Conservation (phyloP, 2,888 invertebrate genomes). For the Ophion ellenae region DNA sequence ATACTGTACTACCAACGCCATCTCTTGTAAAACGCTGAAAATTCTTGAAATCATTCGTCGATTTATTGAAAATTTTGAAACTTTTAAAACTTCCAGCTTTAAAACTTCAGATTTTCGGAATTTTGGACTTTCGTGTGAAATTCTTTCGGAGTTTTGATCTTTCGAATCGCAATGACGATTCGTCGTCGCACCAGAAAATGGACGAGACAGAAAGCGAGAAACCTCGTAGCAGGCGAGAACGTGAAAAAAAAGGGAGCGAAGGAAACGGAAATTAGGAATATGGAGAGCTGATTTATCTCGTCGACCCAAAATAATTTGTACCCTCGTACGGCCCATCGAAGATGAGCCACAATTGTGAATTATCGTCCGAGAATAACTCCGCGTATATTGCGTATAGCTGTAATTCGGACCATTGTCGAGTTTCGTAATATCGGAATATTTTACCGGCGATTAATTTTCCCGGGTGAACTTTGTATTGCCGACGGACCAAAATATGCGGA, state of each 20-base stretch:
- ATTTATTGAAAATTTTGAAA: no score
- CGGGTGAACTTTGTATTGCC: not conserved
- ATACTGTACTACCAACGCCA: no score
- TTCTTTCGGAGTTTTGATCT: no score
- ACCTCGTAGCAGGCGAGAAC: not conserved
- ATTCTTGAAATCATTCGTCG: no score
- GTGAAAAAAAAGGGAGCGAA: not conserved
- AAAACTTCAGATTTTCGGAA: no score
- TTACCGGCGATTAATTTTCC: not conserved
- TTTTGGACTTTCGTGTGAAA: no score
- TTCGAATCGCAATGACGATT: no score
- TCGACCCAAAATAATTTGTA: not conserved
- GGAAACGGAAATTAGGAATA: not conserved
- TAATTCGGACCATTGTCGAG: not conserved
- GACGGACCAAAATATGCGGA: not conserved
- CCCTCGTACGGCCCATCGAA: not conserved
- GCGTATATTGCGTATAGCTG: not conserved
- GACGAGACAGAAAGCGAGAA: not conserved
- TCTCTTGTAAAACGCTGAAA: no score
- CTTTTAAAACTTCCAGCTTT: no score
- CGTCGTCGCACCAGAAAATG: no score
- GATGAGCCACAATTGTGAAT: constrained; percentile 1
- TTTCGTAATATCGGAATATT: not conserved
- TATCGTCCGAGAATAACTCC: not conserved
- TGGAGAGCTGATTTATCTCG: not conserved